Percentiles rank a stretch among this genome's conserved stretches.
Evolutionary conservation across 2,797 vertebrate species (phyloP).

Genomic region (Serranus cabrilla): DNA sequence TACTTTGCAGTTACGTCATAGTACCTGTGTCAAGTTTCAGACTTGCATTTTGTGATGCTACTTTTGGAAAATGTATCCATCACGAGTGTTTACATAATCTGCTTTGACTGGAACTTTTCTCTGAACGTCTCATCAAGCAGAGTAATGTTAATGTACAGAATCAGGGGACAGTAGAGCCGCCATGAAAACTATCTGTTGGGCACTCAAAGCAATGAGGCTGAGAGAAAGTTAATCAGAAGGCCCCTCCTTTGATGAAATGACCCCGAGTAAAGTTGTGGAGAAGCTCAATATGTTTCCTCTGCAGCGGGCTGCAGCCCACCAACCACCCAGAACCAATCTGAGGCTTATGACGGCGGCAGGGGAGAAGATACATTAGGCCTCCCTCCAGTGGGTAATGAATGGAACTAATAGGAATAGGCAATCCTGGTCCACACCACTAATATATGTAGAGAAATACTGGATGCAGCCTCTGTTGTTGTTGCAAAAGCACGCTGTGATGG

Average conservation of each 20-base stretch:
- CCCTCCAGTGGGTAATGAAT: conserved; percentile 83
- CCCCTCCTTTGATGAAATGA: conserved; percentile 78
- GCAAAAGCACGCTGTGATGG: conserved; percentile 16
- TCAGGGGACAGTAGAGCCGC: conserved; percentile 64
- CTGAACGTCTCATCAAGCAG: conserved; percentile 76
- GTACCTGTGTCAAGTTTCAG: conserved; percentile 4
- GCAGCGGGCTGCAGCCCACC: conserved; percentile 74
- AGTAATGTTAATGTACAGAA: conserved; percentile 77
- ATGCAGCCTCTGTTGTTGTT: conserved; percentile 63
- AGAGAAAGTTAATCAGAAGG: conserved; percentile 82
- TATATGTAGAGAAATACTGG: conserved; percentile 74
- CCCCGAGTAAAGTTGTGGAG: conserved; percentile 79
- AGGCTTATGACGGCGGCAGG: conserved; percentile 79
- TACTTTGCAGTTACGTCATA: not conserved
- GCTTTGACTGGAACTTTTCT: conserved; percentile 63
- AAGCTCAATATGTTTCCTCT: conserved; percentile 79
- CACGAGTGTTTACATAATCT: conserved; percentile 68
- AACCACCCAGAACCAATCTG: conserved; percentile 82
- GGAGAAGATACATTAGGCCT: conserved; percentile 84
- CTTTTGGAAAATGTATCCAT: conserved; percentile 42
- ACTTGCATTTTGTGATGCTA: conserved; percentile 5
- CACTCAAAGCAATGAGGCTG: conserved; percentile 79
- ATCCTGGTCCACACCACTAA: conserved; percentile 72
- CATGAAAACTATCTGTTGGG: conserved; percentile 71
- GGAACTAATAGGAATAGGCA: conserved; percentile 84